Base-by-base conservation (phyloP, 1,140 invertebrate species). In the Pomacea maculata region DNA sequence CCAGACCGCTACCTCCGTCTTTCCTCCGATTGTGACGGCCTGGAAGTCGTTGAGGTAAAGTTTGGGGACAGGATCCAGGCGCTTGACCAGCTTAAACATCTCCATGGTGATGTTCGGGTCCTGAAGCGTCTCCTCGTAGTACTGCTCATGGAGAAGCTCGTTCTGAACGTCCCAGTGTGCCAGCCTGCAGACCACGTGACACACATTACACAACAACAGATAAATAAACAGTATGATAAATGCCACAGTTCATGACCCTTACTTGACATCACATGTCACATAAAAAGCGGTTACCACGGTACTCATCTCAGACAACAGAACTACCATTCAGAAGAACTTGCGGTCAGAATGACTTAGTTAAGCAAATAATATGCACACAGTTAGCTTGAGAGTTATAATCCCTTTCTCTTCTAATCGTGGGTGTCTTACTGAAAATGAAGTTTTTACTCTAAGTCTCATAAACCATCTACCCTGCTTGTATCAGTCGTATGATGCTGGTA, bases 111-210 rank as follows among this genome's bases (percentile, higher is more conserved):
- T 80, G 45, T 82, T 52, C 10, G 55, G 19, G 29, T 71, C 65
- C 21, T 71, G 76, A 19, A 65, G 67, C 29, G 67, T 71, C 57
- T 75, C 73, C 54, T 79, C 73, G 74, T 70, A 84, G n/a, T 73
- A 84, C 19, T 81, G 72, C 14, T 25, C 65, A n/a, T 75, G 72
- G 3, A 82, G 45, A 45, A 54, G 68, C 64, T 84, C 83, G 64
- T 84, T 84, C 25, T 84, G 82, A 8, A 84, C 83, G 77, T 84
- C 83, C 83, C 83, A 84, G 65, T 84, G 83, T 15, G 29, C 68
- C 34, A 84, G 34, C 68, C 83, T 84, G 75, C 11, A 70, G 29
- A 7, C 67, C 12, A n/a, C 67, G 12, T 7, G n/a, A n/a, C 11
- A n/a, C 6, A 1, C 25, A 0, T 70, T 12, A 70, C 67, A 25